A percentile compares a stretch with the other conserved stretches of the same genome.
phyloP scores from a whole-genome alignment of 2,888 invertebrate genomes.

The Sinotaia quadrata region DNA sequence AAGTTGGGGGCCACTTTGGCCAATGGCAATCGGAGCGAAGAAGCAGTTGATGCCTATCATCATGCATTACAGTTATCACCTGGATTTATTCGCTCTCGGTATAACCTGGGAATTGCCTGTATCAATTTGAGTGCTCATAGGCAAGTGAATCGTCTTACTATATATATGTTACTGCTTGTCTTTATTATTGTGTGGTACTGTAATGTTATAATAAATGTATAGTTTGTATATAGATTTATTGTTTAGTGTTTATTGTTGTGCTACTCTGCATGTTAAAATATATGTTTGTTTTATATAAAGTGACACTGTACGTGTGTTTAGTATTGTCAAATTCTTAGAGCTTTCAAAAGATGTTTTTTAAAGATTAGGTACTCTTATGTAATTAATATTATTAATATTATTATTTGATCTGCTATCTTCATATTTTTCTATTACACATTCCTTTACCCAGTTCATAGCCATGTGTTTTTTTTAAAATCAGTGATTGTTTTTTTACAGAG shows the following conservation, averaged over 20 bases:
- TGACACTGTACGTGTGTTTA: too few species aligned
- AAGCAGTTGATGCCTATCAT: conserved; percentile 96
- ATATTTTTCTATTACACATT: too few species aligned
- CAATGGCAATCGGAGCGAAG: conserved; percentile 93
- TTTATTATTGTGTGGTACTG: background rate
- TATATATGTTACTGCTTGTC: background rate
- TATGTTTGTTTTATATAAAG: too few species aligned
- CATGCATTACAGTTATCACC: conserved; percentile 91
- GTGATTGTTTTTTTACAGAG: conserved; percentile 77
- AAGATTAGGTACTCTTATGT: too few species aligned
- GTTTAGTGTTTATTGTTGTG: background rate
- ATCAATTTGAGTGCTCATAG: conserved; percentile 93
- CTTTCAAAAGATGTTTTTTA: too few species aligned
- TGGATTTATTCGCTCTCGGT: conserved; percentile 95
- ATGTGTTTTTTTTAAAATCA: too few species aligned
- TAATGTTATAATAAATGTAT: background rate
- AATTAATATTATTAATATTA: too few species aligned
- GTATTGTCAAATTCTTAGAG: too few species aligned
- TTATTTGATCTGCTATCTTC: too few species aligned
- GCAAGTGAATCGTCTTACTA: too few species aligned
- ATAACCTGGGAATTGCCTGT: conserved; percentile 98
- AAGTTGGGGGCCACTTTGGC: conserved; percentile 96
- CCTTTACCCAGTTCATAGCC: too few species aligned
- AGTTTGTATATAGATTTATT: background rate
- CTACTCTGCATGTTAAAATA: too few species aligned